Percentiles rank a stretch among this genome's conserved stretches.
Evolutionary conservation across 2,888 invertebrate genomes (phyloP).

Genomic region (Sepioteuthis lessoniana): DNA sequence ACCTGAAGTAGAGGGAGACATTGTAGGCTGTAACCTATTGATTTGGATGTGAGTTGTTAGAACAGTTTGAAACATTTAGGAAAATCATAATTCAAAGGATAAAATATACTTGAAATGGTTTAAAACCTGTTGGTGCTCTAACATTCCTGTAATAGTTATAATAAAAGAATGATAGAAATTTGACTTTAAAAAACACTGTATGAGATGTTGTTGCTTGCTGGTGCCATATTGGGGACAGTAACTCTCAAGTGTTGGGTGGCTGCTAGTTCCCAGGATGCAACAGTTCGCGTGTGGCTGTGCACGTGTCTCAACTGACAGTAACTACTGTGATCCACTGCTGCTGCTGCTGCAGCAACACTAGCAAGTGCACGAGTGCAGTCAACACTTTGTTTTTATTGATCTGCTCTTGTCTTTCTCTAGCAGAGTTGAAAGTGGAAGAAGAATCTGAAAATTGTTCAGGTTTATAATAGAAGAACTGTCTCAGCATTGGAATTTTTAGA

Average conservation of each 20-base stretch:
- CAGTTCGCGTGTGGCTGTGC: neutral
- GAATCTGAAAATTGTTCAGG: neutral
- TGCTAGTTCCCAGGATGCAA: neutral
- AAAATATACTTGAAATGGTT: neutral
- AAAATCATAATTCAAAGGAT: too few relatives aligned
- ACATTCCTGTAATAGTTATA: neutral
- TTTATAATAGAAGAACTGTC: neutral
- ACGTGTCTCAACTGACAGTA: slow-evolving; percentile 33
- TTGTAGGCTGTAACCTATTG: too few relatives aligned
- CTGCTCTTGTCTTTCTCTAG: neutral
- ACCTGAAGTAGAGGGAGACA: too few relatives aligned
- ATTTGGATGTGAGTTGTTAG: too few relatives aligned
- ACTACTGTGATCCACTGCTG: neutral
- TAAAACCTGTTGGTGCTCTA: neutral
- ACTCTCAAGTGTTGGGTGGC: neutral
- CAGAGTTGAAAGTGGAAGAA: neutral
- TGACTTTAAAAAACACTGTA: neutral
- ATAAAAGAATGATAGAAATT: neutral
- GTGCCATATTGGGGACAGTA: neutral
- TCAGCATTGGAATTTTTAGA: neutral
- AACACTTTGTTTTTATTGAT: slow-evolving; percentile 1
- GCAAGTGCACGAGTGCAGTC: neutral
- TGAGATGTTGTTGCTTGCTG: neutral
- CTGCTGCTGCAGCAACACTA: neutral
- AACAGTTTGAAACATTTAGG: too few relatives aligned